Base-by-base conservation (phyloP, 1,140 invertebrate species). In the Ceratitis capitata region DNA sequence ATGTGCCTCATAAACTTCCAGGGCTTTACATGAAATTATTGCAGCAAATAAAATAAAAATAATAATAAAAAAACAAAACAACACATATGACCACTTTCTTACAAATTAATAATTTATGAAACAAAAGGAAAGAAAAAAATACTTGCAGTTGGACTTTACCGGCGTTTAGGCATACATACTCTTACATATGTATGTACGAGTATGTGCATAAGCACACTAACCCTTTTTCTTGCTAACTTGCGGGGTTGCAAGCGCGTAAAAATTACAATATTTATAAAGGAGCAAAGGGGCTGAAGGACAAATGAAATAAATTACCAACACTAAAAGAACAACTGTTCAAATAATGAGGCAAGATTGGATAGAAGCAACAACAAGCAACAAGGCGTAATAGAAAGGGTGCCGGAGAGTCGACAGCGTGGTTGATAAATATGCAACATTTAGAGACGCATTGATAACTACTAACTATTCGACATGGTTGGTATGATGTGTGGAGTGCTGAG, bases 241-340 rank as follows among this genome's bases (percentile, higher is more conserved):
- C 32, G 49, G 82, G 82, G 82, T 83, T 29, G 83, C 42, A 64
- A 64, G n/a, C 23, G 83, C 61, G 19, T 61, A 39, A 84, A n/a
- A 56, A 84, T 45, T 53, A 42, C 51, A 56, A 64, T 26, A 64
- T 29, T 32, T 16, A 26, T 16, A 26, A 56, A 5, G 23, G 1
- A 1, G 51, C 19, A 56, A 56, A 56, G 19, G 83, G 42, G 32
- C 51, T 19, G 64, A 56, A 56, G 56, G 83, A 58, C 39, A 84
- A 64, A 61, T 32, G 87, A 90, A 90, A 90, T 90, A 90, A 90
- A 90, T 90, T 90, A 90, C 89, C 88, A 88, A 90, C 90, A 90
- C 89, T 90, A 90, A 90, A 90, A 89, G 89, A 86, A 90, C 89
- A 90, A 90, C 89, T 90, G 89, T 90, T 90, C 89, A 89, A 89